These are phyloP conservation scores for Platycheirus albimanus DNA, from an alignment of 2,888 invertebrate genomes.

Conservation along the genomic window DNA sequence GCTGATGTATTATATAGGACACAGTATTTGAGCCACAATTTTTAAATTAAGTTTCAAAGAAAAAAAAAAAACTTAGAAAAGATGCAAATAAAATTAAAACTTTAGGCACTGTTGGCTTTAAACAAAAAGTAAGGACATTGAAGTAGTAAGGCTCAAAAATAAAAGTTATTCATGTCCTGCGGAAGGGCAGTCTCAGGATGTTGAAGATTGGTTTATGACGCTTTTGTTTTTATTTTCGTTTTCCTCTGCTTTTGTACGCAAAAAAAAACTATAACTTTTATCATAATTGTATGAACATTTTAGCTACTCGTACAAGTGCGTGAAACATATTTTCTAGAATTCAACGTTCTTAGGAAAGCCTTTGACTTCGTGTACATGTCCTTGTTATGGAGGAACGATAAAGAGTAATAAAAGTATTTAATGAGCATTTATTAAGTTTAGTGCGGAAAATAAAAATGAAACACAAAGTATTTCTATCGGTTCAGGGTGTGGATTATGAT, in stretches of 20 bases:
- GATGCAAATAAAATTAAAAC: constrained; percentile 48
- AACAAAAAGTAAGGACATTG: constrained; percentile 47
- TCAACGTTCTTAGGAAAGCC: constrained; percentile 48
- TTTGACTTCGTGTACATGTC: constrained; percentile 3
- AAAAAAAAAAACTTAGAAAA: constrained; percentile 26
- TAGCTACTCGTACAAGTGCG: constrained; percentile 69
- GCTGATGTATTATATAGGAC: constrained; percentile 1
- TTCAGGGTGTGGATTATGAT: constrained; percentile 31
- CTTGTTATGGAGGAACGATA: constrained; percentile 38
- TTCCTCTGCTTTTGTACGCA: background rate
- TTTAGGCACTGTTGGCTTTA: constrained; percentile 53
- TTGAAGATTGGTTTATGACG: constrained; percentile 27
- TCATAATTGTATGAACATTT: constrained; percentile 71
- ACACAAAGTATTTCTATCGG: constrained; percentile 16
- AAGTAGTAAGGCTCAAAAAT: constrained; percentile 34
- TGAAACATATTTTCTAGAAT: constrained; percentile 71
- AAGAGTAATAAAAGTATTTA: constrained; percentile 69
- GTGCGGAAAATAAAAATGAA: constrained; percentile 10
- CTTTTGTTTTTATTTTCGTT: no score
- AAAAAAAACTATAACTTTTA: constrained; percentile 50
- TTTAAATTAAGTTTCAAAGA: constrained; percentile 17
- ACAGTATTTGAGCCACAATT: constrained; percentile 33
- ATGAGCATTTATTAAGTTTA: constrained; percentile 63
- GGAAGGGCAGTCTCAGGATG: constrained; percentile 21
- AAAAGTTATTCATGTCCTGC: constrained; percentile 63